Evolutionary conservation across 1,140 invertebrate genomes (phyloP).

Genomic region (Heliconius hewitsoni): DNA sequence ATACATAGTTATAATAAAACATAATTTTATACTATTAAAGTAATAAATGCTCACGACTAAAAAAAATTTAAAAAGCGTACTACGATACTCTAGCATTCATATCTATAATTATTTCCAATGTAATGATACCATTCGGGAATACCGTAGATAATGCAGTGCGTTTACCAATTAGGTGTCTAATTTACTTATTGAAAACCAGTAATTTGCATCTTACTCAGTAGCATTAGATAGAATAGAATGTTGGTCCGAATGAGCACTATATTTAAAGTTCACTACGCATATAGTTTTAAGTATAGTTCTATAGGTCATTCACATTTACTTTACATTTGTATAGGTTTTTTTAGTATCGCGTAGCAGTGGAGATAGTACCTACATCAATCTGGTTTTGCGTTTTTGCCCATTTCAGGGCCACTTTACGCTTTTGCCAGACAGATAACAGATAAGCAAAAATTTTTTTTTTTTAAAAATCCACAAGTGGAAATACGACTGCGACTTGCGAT

Average conservation of each 20-base stretch:
- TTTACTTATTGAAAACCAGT: slow-evolving; percentile 50
- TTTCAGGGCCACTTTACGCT: no score
- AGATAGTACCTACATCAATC: background rate
- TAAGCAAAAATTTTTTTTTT: no score
- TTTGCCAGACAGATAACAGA: no score
- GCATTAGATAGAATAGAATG: slow-evolving; percentile 28
- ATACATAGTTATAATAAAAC: background rate
- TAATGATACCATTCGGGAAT: slow-evolving; percentile 32
- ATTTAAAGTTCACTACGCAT: background rate
- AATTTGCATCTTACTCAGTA: slow-evolving; percentile 48
- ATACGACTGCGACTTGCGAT: no score
- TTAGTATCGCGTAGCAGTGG: background rate
- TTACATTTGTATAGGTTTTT: background rate
- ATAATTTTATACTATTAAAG: slow-evolving; percentile 27
- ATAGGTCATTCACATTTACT: slow-evolving; percentile 4
- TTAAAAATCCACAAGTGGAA: no score
- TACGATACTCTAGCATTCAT: slow-evolving; percentile 9
- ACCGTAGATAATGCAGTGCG: slow-evolving; percentile 37
- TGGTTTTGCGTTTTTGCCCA: background rate
- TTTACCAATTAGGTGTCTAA: slow-evolving; percentile 49
- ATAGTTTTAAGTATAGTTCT: background rate
- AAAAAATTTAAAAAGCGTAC: slow-evolving; percentile 16
- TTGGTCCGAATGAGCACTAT: slow-evolving; percentile 2
- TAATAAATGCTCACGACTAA: slow-evolving; percentile 15
- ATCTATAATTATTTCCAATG: slow-evolving; percentile 27